Evolutionary conservation across 2,113 vertebrate genomes (phyloP), one percentile per base, ranked within the genome.

Genomic region (Takifugu bimaculatus): DNA sequence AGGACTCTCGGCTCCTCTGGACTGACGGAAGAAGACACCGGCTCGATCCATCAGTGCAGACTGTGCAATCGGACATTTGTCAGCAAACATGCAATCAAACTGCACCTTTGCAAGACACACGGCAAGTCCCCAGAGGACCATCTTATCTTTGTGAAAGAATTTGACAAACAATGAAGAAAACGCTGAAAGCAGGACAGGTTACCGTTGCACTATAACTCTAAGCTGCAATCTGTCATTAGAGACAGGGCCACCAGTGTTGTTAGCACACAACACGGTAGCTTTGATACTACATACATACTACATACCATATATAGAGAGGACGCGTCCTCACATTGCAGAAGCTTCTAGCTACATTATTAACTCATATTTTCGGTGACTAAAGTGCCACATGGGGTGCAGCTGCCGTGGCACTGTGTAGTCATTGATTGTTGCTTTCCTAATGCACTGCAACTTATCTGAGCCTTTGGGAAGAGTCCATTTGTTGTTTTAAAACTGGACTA

Each of bases 41-140:
- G 93, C 88, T 95, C 93, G 80, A 86, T 95, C 76, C 94, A 94
- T 92, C 96, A 98, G 78, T 99, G 97, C 88, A 97, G 95, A 90
- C 92, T 98, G 86, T 99, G 97, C 89, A 98, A 93, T 91, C 94
- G 97, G 89, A 98, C 95, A 82, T 99, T 99, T 89, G 91, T 93
- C 78, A 99, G 96, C 92, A 98, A 98, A 84, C 97, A 99, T 78
- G 97, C 97, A 78, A 94, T 99, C 87, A 99, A 99, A 91, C 92
- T 99, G 93, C 97, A 99, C 91, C 96, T 99, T 86, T 98, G 97
- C 84, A 99, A 99, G 93, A 96, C 97, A 54, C 97, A 99, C n/a
- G 97, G 95, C 85, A 99, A 99, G 91, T 96, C 96, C 68, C 95
- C 97, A 2, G 97, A 99, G 91, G 96, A 98, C 92, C 97, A 99